A percentile compares a stretch with the other conserved stretches of the same genome.
phyloP scores from a whole-genome alignment of 2,797 vertebrate genomes.

The Prunella strophiata region DNA sequence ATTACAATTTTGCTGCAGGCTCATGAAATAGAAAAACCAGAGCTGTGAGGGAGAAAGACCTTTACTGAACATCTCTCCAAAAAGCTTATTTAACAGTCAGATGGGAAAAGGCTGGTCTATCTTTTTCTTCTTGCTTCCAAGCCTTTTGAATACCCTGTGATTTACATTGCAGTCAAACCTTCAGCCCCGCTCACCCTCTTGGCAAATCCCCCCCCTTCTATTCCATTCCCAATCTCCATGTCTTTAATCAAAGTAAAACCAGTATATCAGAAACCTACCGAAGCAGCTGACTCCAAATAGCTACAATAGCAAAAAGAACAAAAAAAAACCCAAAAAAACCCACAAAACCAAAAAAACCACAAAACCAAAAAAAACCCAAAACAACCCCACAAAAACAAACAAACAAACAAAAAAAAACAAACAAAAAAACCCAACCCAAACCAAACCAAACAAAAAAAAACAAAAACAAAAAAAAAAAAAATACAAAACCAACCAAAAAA shows the following conservation, averaged over 20 bases:
- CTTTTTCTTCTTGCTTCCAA: not conserved
- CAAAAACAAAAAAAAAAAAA: not conserved
- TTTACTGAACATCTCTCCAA: not conserved
- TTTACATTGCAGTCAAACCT: not conserved
- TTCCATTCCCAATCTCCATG: not conserved
- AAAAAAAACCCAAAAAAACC: not conserved
- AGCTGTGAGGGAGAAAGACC: not conserved
- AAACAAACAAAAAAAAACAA: not conserved
- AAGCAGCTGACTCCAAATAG: not conserved
- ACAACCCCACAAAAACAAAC: not conserved
- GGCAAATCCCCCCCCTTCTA: not conserved
- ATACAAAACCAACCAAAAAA: not conserved
- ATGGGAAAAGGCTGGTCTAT: not conserved
- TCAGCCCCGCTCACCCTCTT: not conserved
- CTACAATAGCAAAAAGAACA: not conserved
- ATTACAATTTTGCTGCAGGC: not conserved
- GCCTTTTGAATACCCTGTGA: not conserved
- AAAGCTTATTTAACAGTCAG: not conserved
- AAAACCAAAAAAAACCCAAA: too few relatives aligned
- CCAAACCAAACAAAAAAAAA: too few relatives aligned
- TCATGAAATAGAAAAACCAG: not conserved
- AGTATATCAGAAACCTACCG: not conserved
- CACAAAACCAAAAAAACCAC: too few relatives aligned
- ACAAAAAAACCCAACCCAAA: too few relatives aligned
- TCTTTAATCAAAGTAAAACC: not conserved